Conservation (phyloP, 92 coral and sea anemone species). For the Umimayanthus kanabou region DNA sequence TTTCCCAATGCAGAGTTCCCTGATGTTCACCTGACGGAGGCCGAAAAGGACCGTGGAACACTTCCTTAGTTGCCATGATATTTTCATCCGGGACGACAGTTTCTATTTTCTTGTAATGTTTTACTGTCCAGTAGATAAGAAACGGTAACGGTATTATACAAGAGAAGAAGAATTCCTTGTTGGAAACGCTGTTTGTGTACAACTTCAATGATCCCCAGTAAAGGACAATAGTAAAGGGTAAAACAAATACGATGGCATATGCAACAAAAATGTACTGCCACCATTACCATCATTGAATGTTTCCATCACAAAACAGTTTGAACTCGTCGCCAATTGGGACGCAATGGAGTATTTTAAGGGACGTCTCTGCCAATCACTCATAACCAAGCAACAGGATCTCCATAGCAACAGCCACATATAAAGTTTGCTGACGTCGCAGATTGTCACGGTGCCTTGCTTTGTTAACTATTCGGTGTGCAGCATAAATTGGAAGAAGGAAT, state of each 20-base stretch:
- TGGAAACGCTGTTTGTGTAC: conserved; percentile 24
- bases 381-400: conserved; percentile 64
- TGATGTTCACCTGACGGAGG: neutral
- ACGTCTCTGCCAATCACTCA: conserved; percentile 58
- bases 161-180: conserved; percentile 39
- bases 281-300: conserved; percentile 64
- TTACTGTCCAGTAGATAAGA: conserved; percentile 26
- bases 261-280: conserved; percentile 54
- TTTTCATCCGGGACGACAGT: neutral
- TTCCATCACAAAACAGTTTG: conserved; percentile 57
- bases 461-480: conserved; percentile 18
- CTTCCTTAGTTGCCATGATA: conserved; percentile 8
- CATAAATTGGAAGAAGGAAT: conserved; percentile 50
- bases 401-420: conserved; percentile 58
- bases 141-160: conserved; percentile 39
- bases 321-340: conserved; percentile 38
- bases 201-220: conserved; percentile 49
- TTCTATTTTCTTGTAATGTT: neutral
- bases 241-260: conserved; percentile 10
- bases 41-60: conserved; percentile 43
- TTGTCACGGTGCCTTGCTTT: neutral
- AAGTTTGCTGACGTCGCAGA: neutral
- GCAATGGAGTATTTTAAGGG: conserved; percentile 58
- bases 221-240: conserved; percentile 36
- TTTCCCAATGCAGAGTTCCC: conserved; percentile 55